Conservation (phyloP, 2,797 vertebrate genomes). For the Alcedo atthis region DNA sequence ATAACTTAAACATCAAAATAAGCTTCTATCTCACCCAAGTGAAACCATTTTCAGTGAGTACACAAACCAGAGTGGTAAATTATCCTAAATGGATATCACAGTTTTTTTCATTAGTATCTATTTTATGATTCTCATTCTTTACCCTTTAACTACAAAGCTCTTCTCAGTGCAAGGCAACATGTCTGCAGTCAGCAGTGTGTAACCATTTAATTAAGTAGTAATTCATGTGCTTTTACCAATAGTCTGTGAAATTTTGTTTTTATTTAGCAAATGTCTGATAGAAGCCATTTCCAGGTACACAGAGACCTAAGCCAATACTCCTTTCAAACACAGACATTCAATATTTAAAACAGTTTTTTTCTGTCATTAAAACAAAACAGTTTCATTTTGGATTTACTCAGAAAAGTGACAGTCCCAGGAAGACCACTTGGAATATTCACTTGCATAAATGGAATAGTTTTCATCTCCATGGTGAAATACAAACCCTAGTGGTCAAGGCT, state of each 20-base stretch:
- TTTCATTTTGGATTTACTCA: neutral
- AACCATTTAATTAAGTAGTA: neutral
- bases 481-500: neutral
- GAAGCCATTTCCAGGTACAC: neutral
- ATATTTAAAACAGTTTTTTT: neutral
- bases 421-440: neutral
- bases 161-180: neutral
- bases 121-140: neutral
- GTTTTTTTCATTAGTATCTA: neutral
- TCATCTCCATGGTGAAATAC: neutral
- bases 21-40: neutral
- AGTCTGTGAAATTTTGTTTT: neutral
- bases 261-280: neutral
- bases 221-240: neutral
- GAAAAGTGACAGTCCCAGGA: neutral
- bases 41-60: neutral
- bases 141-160: neutral
- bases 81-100: neutral
- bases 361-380: neutral
- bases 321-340: neutral
- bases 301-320: neutral
- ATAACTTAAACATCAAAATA: neutral
- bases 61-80: neutral
- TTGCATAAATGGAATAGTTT: neutral
- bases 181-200: neutral